phyloP scores from a whole-genome alignment of 1,140 invertebrate species.

The Saxidomus purpurata region DNA sequence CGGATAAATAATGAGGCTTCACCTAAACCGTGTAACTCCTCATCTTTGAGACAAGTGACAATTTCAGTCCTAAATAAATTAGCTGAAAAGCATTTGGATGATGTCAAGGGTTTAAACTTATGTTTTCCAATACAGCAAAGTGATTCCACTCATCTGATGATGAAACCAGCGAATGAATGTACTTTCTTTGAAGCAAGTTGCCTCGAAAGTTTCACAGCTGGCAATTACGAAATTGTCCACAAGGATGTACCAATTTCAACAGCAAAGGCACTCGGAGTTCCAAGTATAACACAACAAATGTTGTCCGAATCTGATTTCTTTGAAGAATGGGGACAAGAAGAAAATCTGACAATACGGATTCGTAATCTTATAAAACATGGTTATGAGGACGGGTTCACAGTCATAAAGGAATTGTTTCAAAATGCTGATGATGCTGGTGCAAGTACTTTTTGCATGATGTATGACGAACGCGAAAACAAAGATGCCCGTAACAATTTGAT shows the following conservation, averaged over 20 bases:
- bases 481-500: slow-evolving; percentile 73
- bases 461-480: slow-evolving; percentile 82
- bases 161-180: slow-evolving; percentile 25
- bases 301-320: slow-evolving; percentile 41
- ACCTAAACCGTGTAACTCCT: too few relatives aligned
- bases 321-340: slow-evolving; percentile 75
- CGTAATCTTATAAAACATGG: slow-evolving; percentile 72
- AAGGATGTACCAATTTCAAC: neutral
- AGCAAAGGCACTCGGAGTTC: slow-evolving; percentile 47
- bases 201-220: slow-evolving; percentile 32
- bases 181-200: slow-evolving; percentile 6
- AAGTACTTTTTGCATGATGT: slow-evolving; percentile 85
- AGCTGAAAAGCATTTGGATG: neutral
- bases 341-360: slow-evolving; percentile 76
- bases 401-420: slow-evolving; percentile 83
- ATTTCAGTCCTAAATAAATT: slow-evolving; percentile 37
- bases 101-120: neutral
- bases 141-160: neutral
- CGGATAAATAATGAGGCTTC: neutral
- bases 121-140: too few relatives aligned
- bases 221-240: slow-evolving; percentile 47
- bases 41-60: neutral
- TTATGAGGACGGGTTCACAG: slow-evolving; percentile 80
- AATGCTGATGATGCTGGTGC: slow-evolving; percentile 86
- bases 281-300: slow-evolving; percentile 53